phyloP scores from a whole-genome alignment of 2,888 invertebrate species.

The Branchellion lobata region DNA sequence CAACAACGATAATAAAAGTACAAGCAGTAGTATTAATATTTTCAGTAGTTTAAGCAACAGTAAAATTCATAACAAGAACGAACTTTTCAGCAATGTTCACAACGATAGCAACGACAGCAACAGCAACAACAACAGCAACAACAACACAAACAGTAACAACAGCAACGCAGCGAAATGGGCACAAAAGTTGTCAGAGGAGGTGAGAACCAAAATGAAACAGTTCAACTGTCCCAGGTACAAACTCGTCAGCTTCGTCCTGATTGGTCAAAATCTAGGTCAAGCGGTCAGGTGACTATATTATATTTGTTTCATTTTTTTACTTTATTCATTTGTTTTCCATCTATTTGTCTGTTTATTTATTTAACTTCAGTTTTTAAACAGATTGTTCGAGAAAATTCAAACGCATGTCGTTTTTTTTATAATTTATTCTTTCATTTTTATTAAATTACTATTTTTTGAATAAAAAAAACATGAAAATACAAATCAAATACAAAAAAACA shows the following conservation, averaged over 20 bases:
- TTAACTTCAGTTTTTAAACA: neutral
- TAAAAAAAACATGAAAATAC: too few relatives aligned
- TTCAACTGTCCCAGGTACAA: slow-evolving; percentile 25
- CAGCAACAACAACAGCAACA: slow-evolving; percentile 5
- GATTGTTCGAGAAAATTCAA: too few relatives aligned
- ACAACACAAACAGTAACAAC: neutral
- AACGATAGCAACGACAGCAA: neutral
- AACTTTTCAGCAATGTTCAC: neutral
- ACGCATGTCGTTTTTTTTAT: too few relatives aligned
- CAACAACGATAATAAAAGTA: neutral
- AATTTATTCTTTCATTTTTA: too few relatives aligned
- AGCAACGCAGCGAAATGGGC: too few relatives aligned
- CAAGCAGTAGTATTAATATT: neutral
- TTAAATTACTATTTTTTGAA: too few relatives aligned
- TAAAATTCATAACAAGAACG: too few relatives aligned
- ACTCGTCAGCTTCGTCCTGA: slow-evolving; percentile 18
- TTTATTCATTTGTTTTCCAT: neutral
- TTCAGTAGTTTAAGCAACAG: too few relatives aligned
- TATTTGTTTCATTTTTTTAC: neutral
- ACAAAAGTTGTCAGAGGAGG: slow-evolving; percentile 4
- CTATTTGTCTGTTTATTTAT: neutral
- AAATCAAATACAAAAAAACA: neutral
- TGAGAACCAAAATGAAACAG: neutral
- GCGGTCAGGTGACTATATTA: neutral
- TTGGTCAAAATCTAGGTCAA: slow-evolving; percentile 20